Conservation (phyloP, 2,888 invertebrate species). For the Hypena proboscidalis region DNA sequence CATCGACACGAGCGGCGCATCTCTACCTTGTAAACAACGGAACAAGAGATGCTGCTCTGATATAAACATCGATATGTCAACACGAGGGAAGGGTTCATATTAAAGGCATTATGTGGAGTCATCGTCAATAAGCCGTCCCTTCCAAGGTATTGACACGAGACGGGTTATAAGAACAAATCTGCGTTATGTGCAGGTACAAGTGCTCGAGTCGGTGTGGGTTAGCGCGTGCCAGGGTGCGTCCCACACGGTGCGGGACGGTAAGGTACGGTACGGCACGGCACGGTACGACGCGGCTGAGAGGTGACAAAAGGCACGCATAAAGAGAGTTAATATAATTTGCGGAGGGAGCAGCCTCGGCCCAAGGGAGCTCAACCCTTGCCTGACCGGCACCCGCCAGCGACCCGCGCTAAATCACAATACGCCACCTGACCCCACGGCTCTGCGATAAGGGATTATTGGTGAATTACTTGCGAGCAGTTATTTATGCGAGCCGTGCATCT, state of each 20-base stretch:
- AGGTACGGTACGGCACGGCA: constrained; percentile 1
- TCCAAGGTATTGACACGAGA: constrained; percentile 47
- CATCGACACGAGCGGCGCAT: constrained; percentile 1
- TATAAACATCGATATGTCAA: constrained; percentile 6
- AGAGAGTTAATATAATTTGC: constrained; percentile 71
- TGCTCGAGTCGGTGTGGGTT: neutral
- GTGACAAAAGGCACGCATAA: constrained; percentile 59
- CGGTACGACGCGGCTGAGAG: constrained; percentile 29
- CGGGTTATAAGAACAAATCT: constrained; percentile 7
- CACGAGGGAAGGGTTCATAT: constrained; percentile 9
- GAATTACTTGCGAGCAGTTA: constrained; percentile 50
- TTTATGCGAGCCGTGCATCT: constrained; percentile 27
- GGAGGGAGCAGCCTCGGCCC: constrained; percentile 40
- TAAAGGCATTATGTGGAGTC: constrained; percentile 51
- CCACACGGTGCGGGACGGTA: neutral
- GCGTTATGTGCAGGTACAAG: constrained; percentile 6
- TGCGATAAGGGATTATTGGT: constrained; percentile 57
- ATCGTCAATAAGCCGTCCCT: constrained; percentile 66
- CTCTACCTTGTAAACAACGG: neutral
- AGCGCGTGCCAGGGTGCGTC: too few relatives aligned
- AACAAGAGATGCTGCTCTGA: constrained; percentile 4
- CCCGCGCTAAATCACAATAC: constrained; percentile 49
- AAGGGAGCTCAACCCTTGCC: constrained; percentile 42
- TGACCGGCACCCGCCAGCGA: too few relatives aligned
- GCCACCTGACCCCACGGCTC: constrained; percentile 56